Base-by-base conservation (phyloP, 1,140 invertebrate genomes). In the Penaeus japonicus region DNA sequence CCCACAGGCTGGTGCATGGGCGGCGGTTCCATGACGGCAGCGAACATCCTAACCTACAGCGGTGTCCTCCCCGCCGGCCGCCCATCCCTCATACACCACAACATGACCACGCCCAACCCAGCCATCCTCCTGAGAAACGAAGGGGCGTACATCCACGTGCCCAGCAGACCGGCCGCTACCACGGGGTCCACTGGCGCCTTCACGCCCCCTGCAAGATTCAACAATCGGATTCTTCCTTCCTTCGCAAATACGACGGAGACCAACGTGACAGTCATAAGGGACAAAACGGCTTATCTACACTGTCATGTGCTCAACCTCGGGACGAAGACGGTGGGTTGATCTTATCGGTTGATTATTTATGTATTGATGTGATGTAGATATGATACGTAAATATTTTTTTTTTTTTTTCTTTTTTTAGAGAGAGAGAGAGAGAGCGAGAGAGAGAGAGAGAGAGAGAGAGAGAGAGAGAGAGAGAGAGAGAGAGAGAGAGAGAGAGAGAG, bases 301-400 rank as follows among this genome's bases (percentile, higher is more conserved):
- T 90, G 89, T 35, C 85, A 86, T 15, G 89, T 90, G 39, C 84
- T 87, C 65, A 90, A 90, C 32, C 85, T 90, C 17, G 89, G 89
- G 3, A 90, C 89, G 0, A 90, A 90, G 55, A 85, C 89, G 20
- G 89, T 90, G 70, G 53, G 89, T 85, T 39, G 35, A 39, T 39
- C 35, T 39, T 7, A 39, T 39, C 2, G 2, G 7, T 39, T 39
- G 35, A 4, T 39, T 39, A 7, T 39, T 39, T 39, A 7, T 39
- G 2, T 39, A 39, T 39, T 39, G 3, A 39, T 39, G 2, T 39
- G 7, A 39, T 39, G 7, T 39, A 39, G 2, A 39, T 39, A 39
- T 39, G 7, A 39, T 39, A 39, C 7, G 7, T 39, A 39, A 4
- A 39, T 39, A 39, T 39, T 39, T 3, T 39, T 39, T 39, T 1